Percentiles rank a stretch among this genome's conserved stretches.
These are phyloP conservation scores for Amblyteles armatorius DNA, from an alignment of 2,888 invertebrate species.

Conservation along the genomic window DNA sequence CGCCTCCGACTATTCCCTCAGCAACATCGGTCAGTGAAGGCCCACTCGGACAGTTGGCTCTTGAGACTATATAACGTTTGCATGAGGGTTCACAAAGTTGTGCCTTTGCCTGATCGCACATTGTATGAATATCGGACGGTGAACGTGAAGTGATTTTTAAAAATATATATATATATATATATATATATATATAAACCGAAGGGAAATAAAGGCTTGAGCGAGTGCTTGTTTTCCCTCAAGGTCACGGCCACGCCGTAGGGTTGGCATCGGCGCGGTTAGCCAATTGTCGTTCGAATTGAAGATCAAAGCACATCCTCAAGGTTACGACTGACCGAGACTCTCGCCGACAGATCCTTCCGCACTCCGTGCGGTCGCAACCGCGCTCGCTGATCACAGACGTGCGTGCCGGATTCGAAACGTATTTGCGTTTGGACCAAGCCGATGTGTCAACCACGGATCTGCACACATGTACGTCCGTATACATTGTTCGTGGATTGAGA, in stretches of 20 bases:
- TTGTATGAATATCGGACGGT: slow-evolving; percentile 61
- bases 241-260: background rate
- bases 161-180: no score
- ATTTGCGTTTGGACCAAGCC: background rate
- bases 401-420: background rate
- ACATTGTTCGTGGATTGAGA: slow-evolving; percentile 13
- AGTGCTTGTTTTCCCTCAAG: background rate
- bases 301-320: background rate
- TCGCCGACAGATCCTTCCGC: background rate
- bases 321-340: background rate
- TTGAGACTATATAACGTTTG: background rate
- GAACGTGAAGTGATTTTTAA: slow-evolving; percentile 35
- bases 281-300: background rate
- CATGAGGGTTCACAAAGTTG: slow-evolving; percentile 64
- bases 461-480: background rate
- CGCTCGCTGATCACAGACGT: background rate
- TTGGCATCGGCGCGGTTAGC: background rate
- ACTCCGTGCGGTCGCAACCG: background rate
- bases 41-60: slow-evolving; percentile 67
- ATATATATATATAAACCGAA: background rate
- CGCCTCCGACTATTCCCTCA: slow-evolving; percentile 82
- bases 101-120: slow-evolving; percentile 61
- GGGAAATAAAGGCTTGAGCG: background rate
- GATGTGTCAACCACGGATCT: slow-evolving; percentile 6
- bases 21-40: slow-evolving; percentile 82